phyloP scores from a whole-genome alignment of 2,888 invertebrate genomes.

The Petrophora chlorosata region DNA sequence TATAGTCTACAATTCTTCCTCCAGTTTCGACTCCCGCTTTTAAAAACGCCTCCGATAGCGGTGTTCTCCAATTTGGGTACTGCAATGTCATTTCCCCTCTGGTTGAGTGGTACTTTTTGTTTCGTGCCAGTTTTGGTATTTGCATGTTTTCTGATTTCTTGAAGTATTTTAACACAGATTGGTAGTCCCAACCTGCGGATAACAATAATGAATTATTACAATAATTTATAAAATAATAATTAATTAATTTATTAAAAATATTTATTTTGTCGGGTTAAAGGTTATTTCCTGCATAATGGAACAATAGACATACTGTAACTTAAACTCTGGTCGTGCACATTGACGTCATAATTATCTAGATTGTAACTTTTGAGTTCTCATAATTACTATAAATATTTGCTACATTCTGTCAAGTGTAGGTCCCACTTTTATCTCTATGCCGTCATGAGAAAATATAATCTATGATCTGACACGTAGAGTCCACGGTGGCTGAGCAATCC shows the following conservation, averaged over 20 bases:
- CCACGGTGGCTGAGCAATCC: no score
- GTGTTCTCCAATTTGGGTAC: constrained; percentile 82
- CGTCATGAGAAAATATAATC: no score
- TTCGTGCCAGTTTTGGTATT: constrained; percentile 63
- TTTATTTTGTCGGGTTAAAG: no score
- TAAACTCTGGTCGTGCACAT: background rate
- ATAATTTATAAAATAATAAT: no score
- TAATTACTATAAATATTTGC: no score
- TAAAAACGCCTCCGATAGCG: constrained; percentile 84
- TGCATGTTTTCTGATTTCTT: constrained; percentile 87
- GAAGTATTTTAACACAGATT: constrained; percentile 86
- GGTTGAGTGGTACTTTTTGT: constrained; percentile 82
- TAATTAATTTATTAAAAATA: no score
- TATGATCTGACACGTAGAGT: no score
- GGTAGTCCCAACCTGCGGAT: constrained; percentile 86
- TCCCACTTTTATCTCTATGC: no score
- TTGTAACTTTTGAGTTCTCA: no score
- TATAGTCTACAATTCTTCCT: constrained; percentile 85
- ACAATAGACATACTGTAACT: constrained; percentile 1
- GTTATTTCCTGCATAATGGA: background rate
- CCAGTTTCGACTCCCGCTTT: constrained; percentile 86
- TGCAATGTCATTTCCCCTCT: constrained; percentile 86
- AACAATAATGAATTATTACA: background rate
- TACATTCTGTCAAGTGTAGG: no score
- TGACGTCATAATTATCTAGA: no score